These are phyloP conservation scores for Holotrichia oblita DNA, from an alignment of 1,140 invertebrate species.

Conservation along the genomic window DNA sequence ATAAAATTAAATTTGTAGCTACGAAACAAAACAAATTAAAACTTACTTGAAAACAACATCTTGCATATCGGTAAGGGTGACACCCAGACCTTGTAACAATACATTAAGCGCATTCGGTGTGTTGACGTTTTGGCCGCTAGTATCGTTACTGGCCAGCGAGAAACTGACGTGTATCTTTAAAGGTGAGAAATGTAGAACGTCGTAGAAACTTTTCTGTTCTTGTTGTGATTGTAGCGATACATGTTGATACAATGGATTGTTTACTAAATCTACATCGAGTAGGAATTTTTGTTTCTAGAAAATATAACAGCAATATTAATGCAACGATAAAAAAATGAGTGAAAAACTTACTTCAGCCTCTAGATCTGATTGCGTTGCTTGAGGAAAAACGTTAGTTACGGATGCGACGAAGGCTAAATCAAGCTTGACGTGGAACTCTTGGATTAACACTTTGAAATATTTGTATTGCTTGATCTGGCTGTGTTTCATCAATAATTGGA, in stretches of 20 bases:
- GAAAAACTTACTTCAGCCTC: slow-evolving; percentile 64
- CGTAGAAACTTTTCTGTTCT: slow-evolving; percentile 95
- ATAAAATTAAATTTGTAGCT: slow-evolving; percentile 25
- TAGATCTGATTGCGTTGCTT: slow-evolving; percentile 66
- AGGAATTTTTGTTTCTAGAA: slow-evolving; percentile 70
- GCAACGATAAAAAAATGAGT: neutral
- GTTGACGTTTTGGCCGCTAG: slow-evolving; percentile 58
- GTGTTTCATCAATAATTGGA: slow-evolving; percentile 88
- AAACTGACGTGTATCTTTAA: slow-evolving; percentile 86
- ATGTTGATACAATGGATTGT: slow-evolving; percentile 71
- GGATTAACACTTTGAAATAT: slow-evolving; percentile 92
- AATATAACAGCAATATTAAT: slow-evolving; percentile 45
- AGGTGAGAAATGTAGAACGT: slow-evolving; percentile 95
- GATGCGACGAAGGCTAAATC: slow-evolving; percentile 95
- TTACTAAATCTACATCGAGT: slow-evolving; percentile 69
- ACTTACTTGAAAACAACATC: slow-evolving; percentile 98
- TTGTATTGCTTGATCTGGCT: slow-evolving; percentile 92
- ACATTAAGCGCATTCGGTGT: slow-evolving; percentile 80
- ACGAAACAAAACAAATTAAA: neutral
- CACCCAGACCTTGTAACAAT: slow-evolving; percentile 92
- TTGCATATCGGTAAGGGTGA: slow-evolving; percentile 96
- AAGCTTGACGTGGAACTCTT: slow-evolving; percentile 96
- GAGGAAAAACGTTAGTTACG: slow-evolving; percentile 80
- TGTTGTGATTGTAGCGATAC: slow-evolving; percentile 67
- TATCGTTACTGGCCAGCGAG: slow-evolving; percentile 64